Conservation (phyloP, 2,113 vertebrate species). For the Amia ocellicauda region DNA sequence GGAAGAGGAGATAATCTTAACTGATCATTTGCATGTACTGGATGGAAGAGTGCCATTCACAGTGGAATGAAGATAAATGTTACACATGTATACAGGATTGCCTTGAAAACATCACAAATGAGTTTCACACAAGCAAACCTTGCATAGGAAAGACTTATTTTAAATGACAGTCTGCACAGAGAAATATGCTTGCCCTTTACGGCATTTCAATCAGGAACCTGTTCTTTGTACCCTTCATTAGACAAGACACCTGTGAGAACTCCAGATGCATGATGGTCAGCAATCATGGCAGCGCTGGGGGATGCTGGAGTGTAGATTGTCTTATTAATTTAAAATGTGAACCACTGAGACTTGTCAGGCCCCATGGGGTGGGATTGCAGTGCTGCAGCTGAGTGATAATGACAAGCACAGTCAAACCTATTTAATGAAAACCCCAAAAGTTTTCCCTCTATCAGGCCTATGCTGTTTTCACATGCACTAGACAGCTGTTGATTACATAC, state of each 20-base stretch:
- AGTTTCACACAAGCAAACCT: too few species aligned
- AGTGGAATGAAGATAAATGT: too few species aligned
- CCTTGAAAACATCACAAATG: too few species aligned
- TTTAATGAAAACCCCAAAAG: slow-evolving; percentile 29
- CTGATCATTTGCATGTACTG: too few species aligned
- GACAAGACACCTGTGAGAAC: slow-evolving; percentile 15
- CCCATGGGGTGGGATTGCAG: slow-evolving; percentile 2
- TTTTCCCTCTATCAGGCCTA: slow-evolving; percentile 5
- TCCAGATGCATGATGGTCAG: slow-evolving; percentile 8
- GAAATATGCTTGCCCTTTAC: too few species aligned
- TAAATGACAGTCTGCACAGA: too few species aligned
- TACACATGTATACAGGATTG: too few species aligned
- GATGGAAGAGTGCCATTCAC: too few species aligned
- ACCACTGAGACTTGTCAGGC: slow-evolving; percentile 11
- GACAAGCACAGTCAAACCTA: slow-evolving; percentile 33
- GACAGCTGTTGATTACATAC: slow-evolving; percentile 11
- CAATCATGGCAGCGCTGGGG: slow-evolving; percentile 6
- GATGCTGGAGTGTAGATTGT: slow-evolving; percentile 27
- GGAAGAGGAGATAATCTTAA: too few species aligned
- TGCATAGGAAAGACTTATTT: too few species aligned
- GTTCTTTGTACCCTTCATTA: slow-evolving; percentile 15
- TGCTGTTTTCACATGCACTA: slow-evolving; percentile 5
- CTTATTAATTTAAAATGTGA: slow-evolving; percentile 35
- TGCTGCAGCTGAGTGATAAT: slow-evolving; percentile 32
- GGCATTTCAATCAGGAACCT: neutral